These are phyloP conservation scores for Hystrix cristata DNA, from an alignment of 2,113 vertebrate genomes.

Conservation along the genomic window DNA sequence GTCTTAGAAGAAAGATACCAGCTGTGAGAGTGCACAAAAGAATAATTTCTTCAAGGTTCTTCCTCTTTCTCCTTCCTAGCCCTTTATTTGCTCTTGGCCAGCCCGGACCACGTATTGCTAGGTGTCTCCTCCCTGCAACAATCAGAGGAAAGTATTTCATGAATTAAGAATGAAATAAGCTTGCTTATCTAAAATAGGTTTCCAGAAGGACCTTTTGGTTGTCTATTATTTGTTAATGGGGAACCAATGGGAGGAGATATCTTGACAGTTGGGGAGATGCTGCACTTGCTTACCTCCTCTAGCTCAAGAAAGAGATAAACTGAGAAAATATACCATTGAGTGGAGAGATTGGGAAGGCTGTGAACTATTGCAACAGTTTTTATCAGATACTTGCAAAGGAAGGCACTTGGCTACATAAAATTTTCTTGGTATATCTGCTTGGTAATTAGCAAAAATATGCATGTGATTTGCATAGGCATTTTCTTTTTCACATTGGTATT, in stretches of 20 bases:
- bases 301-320: neutral
- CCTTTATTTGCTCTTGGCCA: constrained; percentile 14
- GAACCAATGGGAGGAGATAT: neutral
- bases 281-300: neutral
- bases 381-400: constrained; percentile 33
- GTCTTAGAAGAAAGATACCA: constrained; percentile 29
- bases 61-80: neutral
- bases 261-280: neutral
- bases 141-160: neutral
- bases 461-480: constrained; percentile 42
- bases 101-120: neutral
- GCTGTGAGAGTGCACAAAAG: neutral
- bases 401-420: neutral
- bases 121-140: neutral
- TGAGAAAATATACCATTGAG: neutral
- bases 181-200: neutral
- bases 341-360: neutral
- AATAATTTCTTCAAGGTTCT: neutral
- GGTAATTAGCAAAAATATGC: constrained; percentile 66
- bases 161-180: constrained; percentile 12
- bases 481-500: constrained; percentile 40
- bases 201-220: neutral
- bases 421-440: constrained; percentile 42
- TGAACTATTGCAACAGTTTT: neutral
- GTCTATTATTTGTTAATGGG: neutral